Conservation (phyloP, 2,888 invertebrate genomes). For the Aleiodes alternator region DNA sequence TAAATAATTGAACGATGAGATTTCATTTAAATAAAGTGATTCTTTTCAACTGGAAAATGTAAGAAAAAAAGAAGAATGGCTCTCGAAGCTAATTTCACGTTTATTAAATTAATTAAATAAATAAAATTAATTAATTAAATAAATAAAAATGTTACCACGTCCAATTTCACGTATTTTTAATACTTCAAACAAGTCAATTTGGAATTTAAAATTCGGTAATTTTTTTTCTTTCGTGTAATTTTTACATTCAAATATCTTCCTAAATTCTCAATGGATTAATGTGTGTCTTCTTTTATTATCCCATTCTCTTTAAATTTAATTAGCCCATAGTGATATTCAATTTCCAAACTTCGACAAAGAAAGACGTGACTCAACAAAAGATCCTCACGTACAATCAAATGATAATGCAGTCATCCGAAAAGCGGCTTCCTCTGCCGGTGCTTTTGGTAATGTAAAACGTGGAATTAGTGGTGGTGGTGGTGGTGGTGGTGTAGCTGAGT, state of each 20-base stretch:
- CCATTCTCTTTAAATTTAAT: conserved; percentile 60
- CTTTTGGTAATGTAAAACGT: conserved; percentile 50
- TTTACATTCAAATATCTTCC: background rate
- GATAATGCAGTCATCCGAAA: conserved; percentile 74
- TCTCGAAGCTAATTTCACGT: too few relatives aligned
- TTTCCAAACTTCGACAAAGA: conserved; percentile 79
- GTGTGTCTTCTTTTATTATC: background rate
- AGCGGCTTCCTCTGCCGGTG: conserved; percentile 61
- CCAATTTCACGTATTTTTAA: background rate
- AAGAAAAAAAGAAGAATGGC: too few relatives aligned
- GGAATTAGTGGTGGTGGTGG: background rate
- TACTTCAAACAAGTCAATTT: background rate
- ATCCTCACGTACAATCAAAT: conserved; percentile 67
- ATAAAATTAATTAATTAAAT: background rate
- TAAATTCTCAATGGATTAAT: background rate
- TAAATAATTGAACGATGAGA: too few relatives aligned
- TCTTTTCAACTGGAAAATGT: too few relatives aligned
- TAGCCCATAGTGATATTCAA: conserved; percentile 79
- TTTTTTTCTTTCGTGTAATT: background rate
- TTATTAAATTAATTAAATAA: background rate
- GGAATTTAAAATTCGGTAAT: conserved; percentile 8
- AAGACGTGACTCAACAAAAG: conserved; percentile 74
- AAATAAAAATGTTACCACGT: conserved; percentile 1
- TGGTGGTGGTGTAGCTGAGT: too few relatives aligned
- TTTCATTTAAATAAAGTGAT: too few relatives aligned